phyloP scores from a whole-genome alignment of 2,113 vertebrate genomes.

The Rousettus leschenaultii region DNA sequence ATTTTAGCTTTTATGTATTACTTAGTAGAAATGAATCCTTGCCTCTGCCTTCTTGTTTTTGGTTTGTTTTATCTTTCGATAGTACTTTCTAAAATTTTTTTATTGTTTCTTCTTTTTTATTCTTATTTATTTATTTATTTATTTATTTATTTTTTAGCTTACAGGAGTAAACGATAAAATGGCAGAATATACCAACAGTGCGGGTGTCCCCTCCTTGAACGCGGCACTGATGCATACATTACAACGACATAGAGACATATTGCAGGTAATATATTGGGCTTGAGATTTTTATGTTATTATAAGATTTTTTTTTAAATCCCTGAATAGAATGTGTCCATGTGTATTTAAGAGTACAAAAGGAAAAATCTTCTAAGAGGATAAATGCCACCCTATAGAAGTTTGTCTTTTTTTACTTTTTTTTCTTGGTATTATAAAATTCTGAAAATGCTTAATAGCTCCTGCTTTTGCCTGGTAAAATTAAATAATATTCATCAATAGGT shows the following conservation, averaged over 20 bases:
- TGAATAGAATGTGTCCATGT: background rate
- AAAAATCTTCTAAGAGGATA: background rate
- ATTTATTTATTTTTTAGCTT: conserved; percentile 82
- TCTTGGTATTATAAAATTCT: background rate
- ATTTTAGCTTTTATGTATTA: conserved; percentile 10
- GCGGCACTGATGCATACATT: conserved; percentile 97
- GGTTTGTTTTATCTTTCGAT: background rate
- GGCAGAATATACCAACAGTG: conserved; percentile 93
- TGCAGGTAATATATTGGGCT: conserved; percentile 87
- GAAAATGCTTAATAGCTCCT: background rate
- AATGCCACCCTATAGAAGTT: background rate
- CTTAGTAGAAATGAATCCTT: background rate
- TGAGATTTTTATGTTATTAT: background rate
- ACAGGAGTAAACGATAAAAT: conserved; percentile 97
- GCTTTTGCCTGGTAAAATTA: conserved; percentile 5
- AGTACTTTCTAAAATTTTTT: conserved; percentile 23
- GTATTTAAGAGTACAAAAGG: background rate
- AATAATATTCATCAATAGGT: background rate
- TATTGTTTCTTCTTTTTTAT: background rate
- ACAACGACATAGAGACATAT: conserved; percentile 96
- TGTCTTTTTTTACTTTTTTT: background rate
- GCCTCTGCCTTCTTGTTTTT: background rate
- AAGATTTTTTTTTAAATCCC: background rate
- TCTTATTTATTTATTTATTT: background rate
- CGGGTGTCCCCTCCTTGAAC: conserved; percentile 92